Base-by-base conservation (phyloP, 2,797 vertebrate genomes). In the Numenius phaeopus region DNA sequence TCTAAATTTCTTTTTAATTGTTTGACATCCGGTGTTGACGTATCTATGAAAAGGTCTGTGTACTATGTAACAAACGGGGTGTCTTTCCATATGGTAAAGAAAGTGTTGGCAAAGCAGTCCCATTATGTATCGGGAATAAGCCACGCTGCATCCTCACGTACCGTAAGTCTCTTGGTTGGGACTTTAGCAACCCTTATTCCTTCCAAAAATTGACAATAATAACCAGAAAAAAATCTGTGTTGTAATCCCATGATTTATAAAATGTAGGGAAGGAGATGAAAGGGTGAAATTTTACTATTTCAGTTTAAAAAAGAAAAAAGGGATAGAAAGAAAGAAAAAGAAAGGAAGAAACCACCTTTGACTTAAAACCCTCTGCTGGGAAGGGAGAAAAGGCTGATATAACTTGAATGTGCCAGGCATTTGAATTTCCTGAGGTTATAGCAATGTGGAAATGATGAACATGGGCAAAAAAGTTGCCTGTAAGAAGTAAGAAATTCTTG, bases 401-500 rank as follows among this genome's bases (percentile, higher is more conserved):
- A 3, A 6, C 34, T 61, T 50, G 61, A 69, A 18, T 37, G 64
- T 79, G 49, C 57, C 50, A 58, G 44, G 67, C 37, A 32, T 69
- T 84, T 86, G 50, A 78, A 77, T 90, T 94, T 85, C 29, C 10
- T 44, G 79, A 15, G 37, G 54, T 79, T 72, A 67, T 9, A 91
- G 59, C 62, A 93, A 21, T 1, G 4, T 55, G 58, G 61, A 66
- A 73, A 44, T 39, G 65, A 44, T 29, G 88, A 92, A 87, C 96
- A 94, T 3, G 62, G 83, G 52, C 58, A 89, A 66, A 94, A 94
- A 39, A 44, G 42, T 54, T 69, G 72, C 37, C 75, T 82, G 14
- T 76, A 83, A 81, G 39, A 87, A 80, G 83, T 89, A 88, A 89
- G 85, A 94, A 97, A 61, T 96, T 61, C 57, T 52, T 30, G 72